Conservation (phyloP, 2,113 vertebrate genomes). For the Seriola quinqueradiata region DNA sequence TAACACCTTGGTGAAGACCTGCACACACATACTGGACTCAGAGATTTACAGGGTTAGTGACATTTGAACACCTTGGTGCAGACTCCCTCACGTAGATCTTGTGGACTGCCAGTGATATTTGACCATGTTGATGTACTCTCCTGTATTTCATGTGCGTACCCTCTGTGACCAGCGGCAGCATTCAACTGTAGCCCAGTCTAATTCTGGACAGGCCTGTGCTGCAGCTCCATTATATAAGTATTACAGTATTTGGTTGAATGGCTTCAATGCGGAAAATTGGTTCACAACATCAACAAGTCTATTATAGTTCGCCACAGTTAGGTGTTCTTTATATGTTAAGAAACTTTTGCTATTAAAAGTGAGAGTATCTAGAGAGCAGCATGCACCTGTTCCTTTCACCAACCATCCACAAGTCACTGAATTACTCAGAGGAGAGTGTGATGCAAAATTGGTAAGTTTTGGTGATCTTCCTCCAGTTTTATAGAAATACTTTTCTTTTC, state of each 20-base stretch:
- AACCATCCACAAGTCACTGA: not conserved
- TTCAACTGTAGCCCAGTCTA: slow-evolving; percentile 28
- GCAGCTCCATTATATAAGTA: not conserved
- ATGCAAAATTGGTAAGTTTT: not conserved
- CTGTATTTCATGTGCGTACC: slow-evolving; percentile 27
- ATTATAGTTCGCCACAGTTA: too few relatives aligned
- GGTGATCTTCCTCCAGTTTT: not conserved
- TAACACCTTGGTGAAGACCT: not conserved
- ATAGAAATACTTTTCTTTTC: not conserved
- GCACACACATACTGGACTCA: not conserved
- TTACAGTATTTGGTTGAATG: not conserved
- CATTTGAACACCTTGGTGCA: slow-evolving; percentile 24
- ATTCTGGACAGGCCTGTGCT: slow-evolving; percentile 28
- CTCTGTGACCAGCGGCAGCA: slow-evolving; percentile 25
- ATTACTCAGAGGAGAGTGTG: not conserved
- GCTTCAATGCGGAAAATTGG: not conserved
- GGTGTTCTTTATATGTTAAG: too few relatives aligned
- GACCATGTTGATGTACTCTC: slow-evolving; percentile 11
- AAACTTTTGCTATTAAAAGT: too few relatives aligned
- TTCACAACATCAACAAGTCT: too few relatives aligned
- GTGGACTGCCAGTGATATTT: slow-evolving; percentile 43
- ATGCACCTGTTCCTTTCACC: not conserved
- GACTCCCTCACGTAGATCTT: not conserved
- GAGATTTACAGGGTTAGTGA: slow-evolving; percentile 13
- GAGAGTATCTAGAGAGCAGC: not conserved